A percentile compares a stretch with the other conserved stretches of the same genome.
phyloP scores from a whole-genome alignment of 2,113 vertebrate species.

The Isichthys henryi region DNA sequence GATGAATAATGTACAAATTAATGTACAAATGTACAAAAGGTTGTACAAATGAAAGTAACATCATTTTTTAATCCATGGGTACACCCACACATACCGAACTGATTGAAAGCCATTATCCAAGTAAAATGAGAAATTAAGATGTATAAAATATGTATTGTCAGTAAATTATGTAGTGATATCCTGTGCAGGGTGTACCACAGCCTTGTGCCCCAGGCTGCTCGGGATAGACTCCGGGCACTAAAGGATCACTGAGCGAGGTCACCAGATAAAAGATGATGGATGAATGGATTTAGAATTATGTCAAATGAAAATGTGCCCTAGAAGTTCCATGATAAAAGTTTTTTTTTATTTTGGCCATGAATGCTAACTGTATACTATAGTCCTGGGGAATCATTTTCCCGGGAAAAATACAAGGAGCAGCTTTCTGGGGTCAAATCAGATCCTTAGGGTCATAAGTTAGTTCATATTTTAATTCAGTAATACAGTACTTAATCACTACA shows the following conservation, averaged over 20 bases:
- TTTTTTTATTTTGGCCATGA: background rate
- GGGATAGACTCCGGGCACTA: background rate
- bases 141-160: background rate
- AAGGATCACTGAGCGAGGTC: background rate
- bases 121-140: background rate
- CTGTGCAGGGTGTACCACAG: background rate
- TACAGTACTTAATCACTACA: background rate
- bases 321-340: background rate
- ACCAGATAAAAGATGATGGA: background rate
- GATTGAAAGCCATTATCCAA: background rate
- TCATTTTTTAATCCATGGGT: background rate
- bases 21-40: no score
- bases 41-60: background rate
- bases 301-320: background rate
- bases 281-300: background rate
- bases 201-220: background rate
- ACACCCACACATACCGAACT: background rate
- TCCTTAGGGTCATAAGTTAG: background rate
- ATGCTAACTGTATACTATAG: background rate
- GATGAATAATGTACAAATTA: background rate
- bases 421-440: background rate
- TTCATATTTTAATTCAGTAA: background rate
- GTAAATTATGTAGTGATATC: background rate
- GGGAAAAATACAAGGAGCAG: background rate
- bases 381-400: background rate